phyloP scores from a whole-genome alignment of 2,888 invertebrate species.

The Cryptops parisi region DNA sequence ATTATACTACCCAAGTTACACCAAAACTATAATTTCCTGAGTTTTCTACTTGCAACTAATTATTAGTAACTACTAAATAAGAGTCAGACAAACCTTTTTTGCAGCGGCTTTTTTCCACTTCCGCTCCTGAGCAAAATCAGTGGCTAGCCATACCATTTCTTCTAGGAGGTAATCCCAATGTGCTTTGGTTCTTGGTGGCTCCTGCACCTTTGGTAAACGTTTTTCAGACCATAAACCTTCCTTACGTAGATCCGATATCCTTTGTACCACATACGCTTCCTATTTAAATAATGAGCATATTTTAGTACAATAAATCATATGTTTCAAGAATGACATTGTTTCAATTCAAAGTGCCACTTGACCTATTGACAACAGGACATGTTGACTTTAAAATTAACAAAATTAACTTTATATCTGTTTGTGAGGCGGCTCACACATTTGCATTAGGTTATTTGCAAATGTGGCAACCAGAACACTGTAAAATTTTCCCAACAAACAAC shows the following conservation, averaged over 20 bases:
- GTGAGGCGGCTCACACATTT: no score
- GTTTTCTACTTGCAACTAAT: no score
- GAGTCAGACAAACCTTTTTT: constrained; percentile 47
- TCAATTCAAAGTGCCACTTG: background rate
- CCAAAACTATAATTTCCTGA: no score
- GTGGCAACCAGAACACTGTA: no score
- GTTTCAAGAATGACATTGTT: background rate
- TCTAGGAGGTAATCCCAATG: constrained; percentile 98
- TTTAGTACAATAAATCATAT: background rate
- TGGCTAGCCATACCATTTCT: constrained; percentile 97
- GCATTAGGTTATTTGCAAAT: no score
- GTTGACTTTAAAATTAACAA: no score
- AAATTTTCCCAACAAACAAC: no score
- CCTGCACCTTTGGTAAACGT: constrained; percentile 78
- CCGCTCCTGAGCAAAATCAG: constrained; percentile 93
- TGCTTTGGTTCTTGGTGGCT: constrained; percentile 75
- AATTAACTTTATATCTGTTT: no score
- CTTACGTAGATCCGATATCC: constrained; percentile 79
- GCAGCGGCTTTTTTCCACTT: constrained; percentile 96
- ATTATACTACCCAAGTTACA: no score
- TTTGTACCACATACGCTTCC: constrained; percentile 87
- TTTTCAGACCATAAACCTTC: constrained; percentile 91
- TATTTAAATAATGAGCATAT: constrained; percentile 29
- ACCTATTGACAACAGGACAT: background rate
- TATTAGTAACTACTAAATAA: no score